Evolutionary conservation across 2,888 invertebrate species (phyloP).

Genomic region (Caenorhabditis drosophilae): DNA sequence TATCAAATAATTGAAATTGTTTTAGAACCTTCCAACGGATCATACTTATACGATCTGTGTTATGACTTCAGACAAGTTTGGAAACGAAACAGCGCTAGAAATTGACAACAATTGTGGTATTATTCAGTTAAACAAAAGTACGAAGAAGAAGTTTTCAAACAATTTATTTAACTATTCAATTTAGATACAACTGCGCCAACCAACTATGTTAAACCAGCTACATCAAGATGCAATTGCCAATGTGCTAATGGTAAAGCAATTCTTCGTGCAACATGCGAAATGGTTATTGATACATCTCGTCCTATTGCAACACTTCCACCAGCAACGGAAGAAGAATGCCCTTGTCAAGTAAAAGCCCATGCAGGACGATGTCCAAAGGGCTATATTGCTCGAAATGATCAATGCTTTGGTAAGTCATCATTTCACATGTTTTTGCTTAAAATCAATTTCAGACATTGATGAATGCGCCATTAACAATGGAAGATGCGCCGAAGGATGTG

Average conservation of each 20-base stretch:
- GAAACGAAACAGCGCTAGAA: conserved; percentile 44
- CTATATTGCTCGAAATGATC: conserved; percentile 45
- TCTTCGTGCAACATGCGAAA: conserved; percentile 53
- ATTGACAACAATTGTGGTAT: conserved; percentile 50
- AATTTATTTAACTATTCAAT: conserved; percentile 3
- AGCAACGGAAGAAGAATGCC: conserved; percentile 57
- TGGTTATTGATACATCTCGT: conserved; percentile 44
- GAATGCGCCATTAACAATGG: conserved; percentile 65
- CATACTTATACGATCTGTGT: conserved; percentile 62
- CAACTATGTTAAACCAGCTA: conserved; percentile 34
- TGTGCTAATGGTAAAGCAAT: conserved; percentile 58
- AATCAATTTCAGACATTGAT: conserved; percentile 57
- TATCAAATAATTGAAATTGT: not conserved
- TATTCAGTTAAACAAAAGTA: conserved; percentile 43
- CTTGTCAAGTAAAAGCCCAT: conserved; percentile 51
- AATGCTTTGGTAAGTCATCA: conserved; percentile 51
- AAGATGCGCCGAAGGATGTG: conserved; percentile 65
- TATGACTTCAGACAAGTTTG: conserved; percentile 31
- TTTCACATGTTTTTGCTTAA: not conserved
- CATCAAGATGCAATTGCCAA: conserved; percentile 54
- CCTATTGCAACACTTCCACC: conserved; percentile 61
- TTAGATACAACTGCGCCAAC: conserved; percentile 54
- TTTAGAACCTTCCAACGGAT: conserved; percentile 52
- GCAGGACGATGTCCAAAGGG: conserved; percentile 56
- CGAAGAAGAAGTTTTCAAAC: not conserved